Evolutionary conservation across 2,888 invertebrate genomes (phyloP).

Genomic region (Suillia variegata): DNA sequence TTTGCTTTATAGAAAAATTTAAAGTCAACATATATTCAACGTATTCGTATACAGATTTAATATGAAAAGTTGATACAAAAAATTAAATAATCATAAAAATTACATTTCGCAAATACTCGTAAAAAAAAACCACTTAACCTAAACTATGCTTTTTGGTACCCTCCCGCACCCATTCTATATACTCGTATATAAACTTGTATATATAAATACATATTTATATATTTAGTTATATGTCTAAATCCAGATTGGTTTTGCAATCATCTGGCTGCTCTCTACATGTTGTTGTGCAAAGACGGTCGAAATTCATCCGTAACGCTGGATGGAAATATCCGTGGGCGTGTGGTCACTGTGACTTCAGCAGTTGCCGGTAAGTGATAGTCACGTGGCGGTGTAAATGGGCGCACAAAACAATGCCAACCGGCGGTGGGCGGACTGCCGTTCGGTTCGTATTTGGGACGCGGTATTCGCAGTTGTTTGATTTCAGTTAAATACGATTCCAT

Average conservation of each 20-base stretch:
- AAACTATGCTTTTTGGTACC: no score
- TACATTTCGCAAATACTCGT: no score
- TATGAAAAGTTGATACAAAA: no score
- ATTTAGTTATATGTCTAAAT: no score
- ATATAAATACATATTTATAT: no score
- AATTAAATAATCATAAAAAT: no score
- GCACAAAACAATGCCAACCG: constrained; percentile 55
- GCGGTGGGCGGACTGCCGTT: constrained; percentile 59
- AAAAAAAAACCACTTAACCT: no score
- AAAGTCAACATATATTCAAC: no score
- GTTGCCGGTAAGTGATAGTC: constrained; percentile 73
- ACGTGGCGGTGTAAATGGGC: constrained; percentile 76
- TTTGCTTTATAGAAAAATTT: not conserved
- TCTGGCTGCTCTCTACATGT: constrained; percentile 66
- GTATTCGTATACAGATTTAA: no score
- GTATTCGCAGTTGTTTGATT: constrained; percentile 82
- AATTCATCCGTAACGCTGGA: constrained; percentile 72
- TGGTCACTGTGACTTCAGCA: not conserved
- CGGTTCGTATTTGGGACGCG: constrained; percentile 77
- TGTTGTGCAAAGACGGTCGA: constrained; percentile 76
- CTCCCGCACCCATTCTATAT: no score
- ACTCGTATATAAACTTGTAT: no score
- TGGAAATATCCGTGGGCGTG: constrained; percentile 16
- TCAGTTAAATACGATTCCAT: constrained; percentile 88
- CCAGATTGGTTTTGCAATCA: no score